These are phyloP conservation scores for Lagodon rhomboides DNA, from an alignment of 2,797 vertebrate species.

Conservation along the genomic window DNA sequence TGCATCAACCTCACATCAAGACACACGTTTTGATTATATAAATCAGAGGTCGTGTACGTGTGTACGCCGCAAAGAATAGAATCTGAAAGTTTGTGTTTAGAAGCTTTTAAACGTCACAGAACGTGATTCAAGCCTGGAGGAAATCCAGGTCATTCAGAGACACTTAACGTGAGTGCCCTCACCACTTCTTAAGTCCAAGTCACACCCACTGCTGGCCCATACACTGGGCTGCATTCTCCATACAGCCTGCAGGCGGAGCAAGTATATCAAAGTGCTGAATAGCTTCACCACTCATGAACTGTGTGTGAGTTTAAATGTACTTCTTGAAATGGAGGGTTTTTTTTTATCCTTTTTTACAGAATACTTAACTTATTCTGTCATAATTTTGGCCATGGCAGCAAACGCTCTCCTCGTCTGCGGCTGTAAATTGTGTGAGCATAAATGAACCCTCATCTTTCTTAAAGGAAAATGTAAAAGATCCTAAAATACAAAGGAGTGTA, in stretches of 20 bases:
- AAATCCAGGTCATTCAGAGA: no score
- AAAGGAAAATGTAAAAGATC: not conserved
- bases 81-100: no score
- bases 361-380: not conserved
- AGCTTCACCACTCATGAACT: no score
- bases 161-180: not conserved
- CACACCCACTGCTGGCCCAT: not conserved
- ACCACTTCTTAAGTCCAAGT: not conserved
- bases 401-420: not conserved
- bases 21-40: no score
- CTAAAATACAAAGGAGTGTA: not conserved
- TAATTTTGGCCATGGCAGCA: not conserved
- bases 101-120: no score
- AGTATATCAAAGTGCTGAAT: not conserved
- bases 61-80: no score
- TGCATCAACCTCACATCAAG: no score
- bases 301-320: not conserved
- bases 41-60: no score
- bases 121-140: no score
- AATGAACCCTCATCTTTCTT: not conserved
- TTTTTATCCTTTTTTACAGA: not conserved
- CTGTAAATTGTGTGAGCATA: not conserved
- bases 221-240: not conserved
- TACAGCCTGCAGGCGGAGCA: constrained; percentile 29
- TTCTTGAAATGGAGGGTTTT: not conserved